Evolutionary conservation across 2,113 vertebrate species (phyloP), one percentile per base, ranked within the genome.

Genomic region (Catharus bicknelli): DNA sequence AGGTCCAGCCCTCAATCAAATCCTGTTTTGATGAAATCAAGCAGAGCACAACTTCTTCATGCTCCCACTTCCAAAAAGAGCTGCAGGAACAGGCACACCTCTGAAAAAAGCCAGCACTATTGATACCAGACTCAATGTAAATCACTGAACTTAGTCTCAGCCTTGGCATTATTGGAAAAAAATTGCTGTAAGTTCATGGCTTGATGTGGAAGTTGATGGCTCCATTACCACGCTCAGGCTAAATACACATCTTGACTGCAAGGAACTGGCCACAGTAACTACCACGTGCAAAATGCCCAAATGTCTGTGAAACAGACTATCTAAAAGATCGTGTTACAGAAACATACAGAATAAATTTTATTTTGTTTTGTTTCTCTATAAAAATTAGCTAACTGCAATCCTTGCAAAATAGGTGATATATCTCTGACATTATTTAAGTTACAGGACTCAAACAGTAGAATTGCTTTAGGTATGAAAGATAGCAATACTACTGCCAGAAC

Each of bases 161-260:
- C 23, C 40, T 55, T 30, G 19, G 13, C 20, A 82, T 16, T 23
- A 29, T 6, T 34, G 19, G 34, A 58, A 55, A 42, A 69, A 38
- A 53, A 64, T 8, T 50, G 16, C 43, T 1, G 0, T 36, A 19
- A 74, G 2, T 42, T 77, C 54, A 47, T 23, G 20, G 3, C 30
- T 59, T 83, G 23, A 90, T 45, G 10, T 29, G 19, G 77, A 80
- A 73, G 18, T 32, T 69, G 42, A 11, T 27, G 9, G 5, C 26
- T 47, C 10, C 57, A 5, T 42, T 79, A 42, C 16, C 10, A 48
- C 1, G 0, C 5, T 55, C 21, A 8, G 43, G 4, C 6, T 47
- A 32, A 59, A 8, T 50, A 62, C 4, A 4, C 34, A 26, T 21
- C 32, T 53, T 47, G 34, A 32, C 23, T 50, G 47, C 1, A 1